Base-by-base conservation (phyloP, 2,113 vertebrate genomes). In the Mungos mungo region DNA sequence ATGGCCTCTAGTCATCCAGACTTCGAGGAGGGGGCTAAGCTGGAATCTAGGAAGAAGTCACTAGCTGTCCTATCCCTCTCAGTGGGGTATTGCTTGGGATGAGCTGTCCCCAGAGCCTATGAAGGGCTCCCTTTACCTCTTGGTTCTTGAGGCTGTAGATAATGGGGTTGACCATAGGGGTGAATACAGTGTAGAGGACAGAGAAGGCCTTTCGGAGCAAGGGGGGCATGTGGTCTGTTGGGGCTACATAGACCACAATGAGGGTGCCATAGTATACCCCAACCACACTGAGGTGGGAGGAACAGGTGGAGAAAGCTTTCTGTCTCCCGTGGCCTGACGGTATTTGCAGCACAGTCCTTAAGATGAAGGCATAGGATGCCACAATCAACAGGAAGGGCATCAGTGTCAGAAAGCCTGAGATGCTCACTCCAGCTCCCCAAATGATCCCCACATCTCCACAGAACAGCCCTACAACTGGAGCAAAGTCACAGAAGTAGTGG, bases 231-330 rank as follows among this genome's bases (percentile, higher is more conserved):
- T 87, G 81, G 25, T 94, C 54, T 47, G 81, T 96, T 12, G 95
- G 95, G 50, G 82, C 85, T 52, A 97, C 65, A 11, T 87, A 97
- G 72, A 96, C 93, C 19, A 82, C 88, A n/a, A 93, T 89, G 31
- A 97, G 92, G 15, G 93, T 93, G 63, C 94, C 93, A 3, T 97
- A 96, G 74, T 96, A 96, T 33, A 97, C 41, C 5, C 38, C 84
- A 0, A 96, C 97, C 47, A 96, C 52, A 1, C 68, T 90, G 77
- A 96, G 86, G 77, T 97, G 96, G 14, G 96, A 95, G 45, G 92
- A 97, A 81, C 97, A 96, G 14, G 97, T 97, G 19, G 93, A 97
- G 90, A 96, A 97, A 71, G 95, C 93, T 66, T 97, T 98, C 60
- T 96, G 95, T 23, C 92, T 84, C 15, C 91, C 91, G 1, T 18